Percentiles rank a stretch among this genome's conserved stretches.
Evolutionary conservation across 1,140 invertebrate species (phyloP).

Genomic region (Trichonephila clavata): DNA sequence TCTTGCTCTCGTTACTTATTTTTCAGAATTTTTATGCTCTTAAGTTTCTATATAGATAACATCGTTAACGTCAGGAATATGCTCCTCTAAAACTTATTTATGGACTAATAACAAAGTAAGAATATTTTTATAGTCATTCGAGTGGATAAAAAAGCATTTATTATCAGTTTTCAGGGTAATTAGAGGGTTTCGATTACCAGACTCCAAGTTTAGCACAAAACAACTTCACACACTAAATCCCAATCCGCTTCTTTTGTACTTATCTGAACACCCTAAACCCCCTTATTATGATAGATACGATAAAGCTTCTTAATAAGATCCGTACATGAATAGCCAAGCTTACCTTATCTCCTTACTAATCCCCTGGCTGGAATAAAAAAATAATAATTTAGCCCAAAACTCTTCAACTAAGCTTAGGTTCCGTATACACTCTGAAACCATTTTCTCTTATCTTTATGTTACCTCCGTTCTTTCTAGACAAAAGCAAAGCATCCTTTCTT

Average conservation of each 20-base stretch:
- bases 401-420: neutral
- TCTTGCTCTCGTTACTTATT: too few relatives aligned
- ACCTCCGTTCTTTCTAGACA: neutral
- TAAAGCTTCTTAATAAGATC: neutral
- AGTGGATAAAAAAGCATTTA: neutral
- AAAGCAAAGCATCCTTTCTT: conserved; percentile 23
- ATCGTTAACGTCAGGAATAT: too few relatives aligned
- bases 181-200: neutral
- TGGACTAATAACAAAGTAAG: neutral
- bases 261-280: neutral
- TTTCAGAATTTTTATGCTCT: too few relatives aligned
- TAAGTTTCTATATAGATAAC: too few relatives aligned
- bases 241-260: neutral
- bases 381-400: neutral
- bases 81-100: too few relatives aligned
- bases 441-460: neutral
- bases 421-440: neutral
- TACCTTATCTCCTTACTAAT: neutral
- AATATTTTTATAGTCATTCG: neutral
- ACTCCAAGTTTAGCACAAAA: neutral
- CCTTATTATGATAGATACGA: neutral
- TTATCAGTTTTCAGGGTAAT: neutral
- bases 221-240: neutral
- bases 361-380: neutral
- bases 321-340: neutral